Base-by-base conservation (phyloP, 2,888 invertebrate genomes). In the Hecatera dysodea region DNA sequence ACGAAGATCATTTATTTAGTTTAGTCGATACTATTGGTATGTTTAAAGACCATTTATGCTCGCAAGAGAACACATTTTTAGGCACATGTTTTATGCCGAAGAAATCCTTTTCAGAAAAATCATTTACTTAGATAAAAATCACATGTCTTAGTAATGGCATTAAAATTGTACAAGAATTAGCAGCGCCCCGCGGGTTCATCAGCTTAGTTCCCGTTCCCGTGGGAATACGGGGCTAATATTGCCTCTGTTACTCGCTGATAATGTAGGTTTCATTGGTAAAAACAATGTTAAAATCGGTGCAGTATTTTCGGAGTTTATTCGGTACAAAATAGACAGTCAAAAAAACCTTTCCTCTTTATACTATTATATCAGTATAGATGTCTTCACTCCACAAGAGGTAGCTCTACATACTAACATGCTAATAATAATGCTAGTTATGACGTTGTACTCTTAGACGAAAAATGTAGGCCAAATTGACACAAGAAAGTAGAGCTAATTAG, bases 21-120 rank as follows among this genome's bases (percentile, higher is more conserved):
- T 48, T 22, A 22, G 27, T 48, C n/a, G n/a, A n/a, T n/a, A n/a
- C n/a, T n/a, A 36, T 15, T 19, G 22, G 36, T 24, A 4, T 27
- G 52, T 53, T 53, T 53, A 27, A 53, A 44, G 24, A 63, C 52
- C 42, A 63, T 42, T 44, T 29, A 52, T n/a, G 42, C 44, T 11
- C 4, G 11, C 44, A 33, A 33, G 22, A 63, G n/a, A n/a, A 24
- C 52, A 55, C n/a, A 22, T 46, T 44, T 29, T 46, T 61, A 9
- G 8, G n/a, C 17, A 60, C 27, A n/a, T 36, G 24, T 48, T 66
- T n/a, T 22, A 12, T 7, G n/a, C 11, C 6, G 1, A 46, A 44
- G 15, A 17, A 19, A 24, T 44, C 3, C 56, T 56, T 56, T 46
- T 29, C 15, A 24, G n/a, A 59, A 44, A 12, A 50, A 2, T 48